phyloP scores from a whole-genome alignment of 1,140 invertebrate species.

The Ruditapes philippinarum region DNA sequence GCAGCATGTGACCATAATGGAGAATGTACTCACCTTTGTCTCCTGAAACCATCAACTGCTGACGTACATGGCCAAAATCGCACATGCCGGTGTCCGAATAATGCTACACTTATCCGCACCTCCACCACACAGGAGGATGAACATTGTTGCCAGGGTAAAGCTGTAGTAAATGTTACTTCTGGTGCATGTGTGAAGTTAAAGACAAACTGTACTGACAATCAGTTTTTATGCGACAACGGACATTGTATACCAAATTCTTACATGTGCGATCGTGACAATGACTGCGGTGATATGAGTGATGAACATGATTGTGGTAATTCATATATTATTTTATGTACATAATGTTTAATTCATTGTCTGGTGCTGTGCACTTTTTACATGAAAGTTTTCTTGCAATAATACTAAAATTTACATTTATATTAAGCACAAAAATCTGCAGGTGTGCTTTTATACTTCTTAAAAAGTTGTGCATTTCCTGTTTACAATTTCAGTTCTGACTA shows the following conservation, averaged over 20 bases:
- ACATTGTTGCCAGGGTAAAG: slow-evolving; percentile 22
- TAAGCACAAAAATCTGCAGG: no score
- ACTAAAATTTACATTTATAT: no score
- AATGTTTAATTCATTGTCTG: no score
- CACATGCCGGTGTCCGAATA: slow-evolving; percentile 74
- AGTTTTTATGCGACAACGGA: slow-evolving; percentile 44
- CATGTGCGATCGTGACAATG: slow-evolving; percentile 79
- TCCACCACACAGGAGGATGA: background rate
- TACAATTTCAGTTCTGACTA: no score
- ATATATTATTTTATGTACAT: no score
- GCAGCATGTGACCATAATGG: slow-evolving; percentile 53
- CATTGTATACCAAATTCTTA: slow-evolving; percentile 77
- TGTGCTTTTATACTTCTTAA: no score
- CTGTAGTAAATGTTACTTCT: background rate
- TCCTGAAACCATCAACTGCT: slow-evolving; percentile 55
- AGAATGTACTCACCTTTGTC: slow-evolving; percentile 76
- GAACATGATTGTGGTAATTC: slow-evolving; percentile 75
- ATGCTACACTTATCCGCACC: slow-evolving; percentile 15
- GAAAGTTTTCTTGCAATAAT: no score
- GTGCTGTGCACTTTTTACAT: no score
- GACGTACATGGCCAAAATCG: slow-evolving; percentile 14
- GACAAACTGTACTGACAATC: background rate
- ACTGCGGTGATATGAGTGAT: slow-evolving; percentile 87
- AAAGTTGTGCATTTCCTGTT: no score
- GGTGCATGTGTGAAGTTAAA: background rate